Percentiles rank a stretch among this genome's conserved stretches.
These are phyloP conservation scores for Calcarius ornatus DNA, from an alignment of 2,113 vertebrate genomes.

Conservation along the genomic window DNA sequence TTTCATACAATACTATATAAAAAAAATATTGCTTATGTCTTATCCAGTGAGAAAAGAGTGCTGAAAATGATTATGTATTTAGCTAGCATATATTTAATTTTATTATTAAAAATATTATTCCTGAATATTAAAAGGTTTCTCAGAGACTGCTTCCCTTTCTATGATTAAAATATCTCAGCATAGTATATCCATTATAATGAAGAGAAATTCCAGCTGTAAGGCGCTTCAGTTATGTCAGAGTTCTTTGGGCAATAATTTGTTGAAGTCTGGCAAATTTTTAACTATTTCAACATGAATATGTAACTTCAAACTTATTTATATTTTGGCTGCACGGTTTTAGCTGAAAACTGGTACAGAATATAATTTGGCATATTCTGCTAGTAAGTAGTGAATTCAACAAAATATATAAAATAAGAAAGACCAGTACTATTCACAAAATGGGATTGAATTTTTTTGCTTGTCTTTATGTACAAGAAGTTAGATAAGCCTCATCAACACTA, in stretches of 20 bases:
- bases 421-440: neutral
- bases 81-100: neutral
- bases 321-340: neutral
- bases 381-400: neutral
- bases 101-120: neutral
- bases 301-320: neutral
- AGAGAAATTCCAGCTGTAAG: neutral
- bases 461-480: neutral
- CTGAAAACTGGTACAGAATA: neutral
- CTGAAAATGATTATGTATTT: neutral
- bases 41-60: neutral
- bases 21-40: conserved; percentile 32
- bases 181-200: neutral
- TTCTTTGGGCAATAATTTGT: neutral
- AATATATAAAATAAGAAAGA: neutral
- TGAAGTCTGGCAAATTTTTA: neutral
- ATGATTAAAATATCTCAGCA: neutral
- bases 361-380: neutral
- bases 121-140: neutral
- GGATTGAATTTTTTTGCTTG: neutral
- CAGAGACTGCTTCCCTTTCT: neutral
- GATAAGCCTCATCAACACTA: neutral
- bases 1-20: conserved; percentile 49
- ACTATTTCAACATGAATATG: neutral
- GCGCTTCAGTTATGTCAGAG: neutral